Conservation (phyloP, 2,113 vertebrate genomes). For the Potamarius usumacintae region DNA sequence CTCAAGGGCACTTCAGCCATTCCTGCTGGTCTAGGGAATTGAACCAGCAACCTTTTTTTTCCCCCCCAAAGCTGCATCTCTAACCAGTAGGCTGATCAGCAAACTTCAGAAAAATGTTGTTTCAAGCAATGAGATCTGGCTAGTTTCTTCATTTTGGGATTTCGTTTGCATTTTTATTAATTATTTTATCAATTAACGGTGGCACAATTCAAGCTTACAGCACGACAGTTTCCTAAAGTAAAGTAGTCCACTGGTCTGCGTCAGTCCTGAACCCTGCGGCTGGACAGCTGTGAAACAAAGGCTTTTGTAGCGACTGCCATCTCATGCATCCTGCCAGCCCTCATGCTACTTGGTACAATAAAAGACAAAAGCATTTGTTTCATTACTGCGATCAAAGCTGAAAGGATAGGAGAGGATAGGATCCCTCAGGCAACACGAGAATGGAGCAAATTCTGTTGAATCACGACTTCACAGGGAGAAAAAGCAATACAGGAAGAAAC, state of each 20-base stretch:
- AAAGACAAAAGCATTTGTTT: constrained; percentile 27
- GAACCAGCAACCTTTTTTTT: too few species aligned
- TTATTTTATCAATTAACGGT: background rate
- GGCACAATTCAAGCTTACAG: background rate
- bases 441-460: constrained; percentile 31
- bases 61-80: too few species aligned
- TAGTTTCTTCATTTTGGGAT: background rate
- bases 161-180: background rate
- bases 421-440: background rate
- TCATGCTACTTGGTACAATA: background rate
- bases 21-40: too few species aligned
- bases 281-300: constrained; percentile 15
- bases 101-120: too few species aligned
- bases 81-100: too few species aligned
- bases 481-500: background rate
- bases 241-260: background rate
- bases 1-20: too few species aligned
- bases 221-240: background rate
- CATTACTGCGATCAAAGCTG: constrained; percentile 35
- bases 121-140: background rate
- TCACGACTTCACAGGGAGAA: background rate
- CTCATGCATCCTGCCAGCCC: constrained; percentile 6
- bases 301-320: constrained; percentile 33
- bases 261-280: background rate
- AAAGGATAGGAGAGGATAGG: background rate